Percentiles rank a stretch among this genome's conserved stretches.
Evolutionary conservation across 2,888 invertebrate species (phyloP).

Genomic region (Adineta ricciae): DNA sequence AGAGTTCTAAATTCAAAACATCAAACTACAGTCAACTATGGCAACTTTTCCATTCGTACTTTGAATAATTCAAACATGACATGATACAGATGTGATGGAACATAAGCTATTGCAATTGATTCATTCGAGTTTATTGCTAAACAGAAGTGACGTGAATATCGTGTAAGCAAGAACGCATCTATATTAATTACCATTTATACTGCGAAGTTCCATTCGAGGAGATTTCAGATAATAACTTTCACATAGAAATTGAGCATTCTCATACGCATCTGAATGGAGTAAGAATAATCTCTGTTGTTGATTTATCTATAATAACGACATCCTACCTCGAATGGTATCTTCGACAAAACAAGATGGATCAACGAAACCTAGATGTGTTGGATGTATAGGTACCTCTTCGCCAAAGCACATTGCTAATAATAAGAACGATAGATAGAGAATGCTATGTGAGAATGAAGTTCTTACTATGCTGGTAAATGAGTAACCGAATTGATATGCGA

Average conservation of each 20-base stretch:
- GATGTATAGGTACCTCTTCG: conserved; percentile 48
- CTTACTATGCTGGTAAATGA: conserved; percentile 56
- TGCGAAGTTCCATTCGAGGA: conserved; percentile 71
- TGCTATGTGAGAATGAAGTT: background rate
- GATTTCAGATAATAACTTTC: conserved; percentile 91
- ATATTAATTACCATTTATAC: conserved; percentile 17
- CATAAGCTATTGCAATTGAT: conserved; percentile 78
- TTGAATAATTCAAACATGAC: conserved; percentile 97
- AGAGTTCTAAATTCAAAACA: conserved; percentile 59
- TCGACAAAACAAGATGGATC: conserved; percentile 88
- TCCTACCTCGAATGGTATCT: conserved; percentile 62
- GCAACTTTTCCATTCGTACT: conserved; percentile 37
- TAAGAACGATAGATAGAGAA: background rate
- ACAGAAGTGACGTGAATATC: background rate
- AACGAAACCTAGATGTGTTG: conserved; percentile 78
- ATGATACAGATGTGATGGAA: conserved; percentile 95
- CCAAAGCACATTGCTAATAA: conserved; percentile 51
- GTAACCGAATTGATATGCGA: conserved; percentile 91
- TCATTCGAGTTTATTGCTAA: conserved; percentile 51
- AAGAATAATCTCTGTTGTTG: background rate
- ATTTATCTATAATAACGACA: background rate
- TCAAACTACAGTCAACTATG: background rate
- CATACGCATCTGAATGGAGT: conserved; percentile 69
- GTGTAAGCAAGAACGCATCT: too few relatives aligned
- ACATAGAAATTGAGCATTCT: conserved; percentile 91